Base-by-base conservation (phyloP, 2,113 vertebrate genomes). In the Chrysochloris asiatica region DNA sequence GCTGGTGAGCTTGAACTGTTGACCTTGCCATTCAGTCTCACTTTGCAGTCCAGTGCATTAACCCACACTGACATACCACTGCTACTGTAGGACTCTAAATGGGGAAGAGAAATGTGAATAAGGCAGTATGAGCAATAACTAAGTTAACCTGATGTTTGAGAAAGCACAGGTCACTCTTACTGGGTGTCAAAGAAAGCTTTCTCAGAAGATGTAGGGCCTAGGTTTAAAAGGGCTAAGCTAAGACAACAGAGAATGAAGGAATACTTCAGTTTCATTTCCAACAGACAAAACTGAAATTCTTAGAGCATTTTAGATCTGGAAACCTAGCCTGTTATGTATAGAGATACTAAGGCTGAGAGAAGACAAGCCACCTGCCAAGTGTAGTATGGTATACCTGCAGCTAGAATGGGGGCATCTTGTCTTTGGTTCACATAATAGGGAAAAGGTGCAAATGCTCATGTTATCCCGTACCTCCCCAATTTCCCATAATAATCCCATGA, bases 401-500 rank as follows among this genome's bases (percentile, higher is more conserved):
- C 8, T 33, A 43, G 3, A 16, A 33, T 21, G 26, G 17, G 47
- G 16, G 17, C 28, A 28, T 7, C 38, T 65, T 56, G 2, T 52
- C 30, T 10, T 81, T 12, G 17, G 75, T n/a, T 71, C 45, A 47
- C 24, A 0, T 1, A 2, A 8, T 22, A 7, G n/a, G 11, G 33
- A 45, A 16, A 47, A 16, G 73, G n/a, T 6, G 4, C 0, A 19
- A 4, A 3, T 65, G 63, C n/a, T 6, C 30, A 13, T 0, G 5
- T 3, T 2, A 2, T 10, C n/a, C 26, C 75, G 4, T 17, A 9
- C n/a, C 10, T 30, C 6, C 10, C 22, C 28, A 4, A 41, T 26
- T 10, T 28, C 47, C 9, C 12, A 3, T 0, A 4, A 16, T 2
- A 26, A 48, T 19, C 38, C 6, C 8, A 3, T 0, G 4, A 16